These are phyloP conservation scores for Globicephala melas DNA, from an alignment of 2,113 vertebrate species.

Conservation along the genomic window DNA sequence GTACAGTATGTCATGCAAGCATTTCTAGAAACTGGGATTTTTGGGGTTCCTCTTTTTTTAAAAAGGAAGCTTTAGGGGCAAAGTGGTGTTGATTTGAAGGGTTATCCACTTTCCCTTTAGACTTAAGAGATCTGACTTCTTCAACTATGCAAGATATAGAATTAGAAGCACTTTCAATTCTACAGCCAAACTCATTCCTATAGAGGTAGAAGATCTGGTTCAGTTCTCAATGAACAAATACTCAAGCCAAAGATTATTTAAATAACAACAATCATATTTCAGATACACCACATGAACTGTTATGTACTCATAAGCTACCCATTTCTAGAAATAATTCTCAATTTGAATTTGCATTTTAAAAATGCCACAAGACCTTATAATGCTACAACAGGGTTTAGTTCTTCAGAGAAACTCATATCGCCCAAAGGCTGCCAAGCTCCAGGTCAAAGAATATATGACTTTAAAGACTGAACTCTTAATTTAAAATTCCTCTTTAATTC, in stretches of 20 bases:
- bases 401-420: background rate
- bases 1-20: background rate
- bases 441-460: slow-evolving; percentile 42
- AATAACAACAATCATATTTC: background rate
- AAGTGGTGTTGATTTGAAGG: background rate
- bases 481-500: slow-evolving; percentile 53
- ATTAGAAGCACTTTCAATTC: background rate
- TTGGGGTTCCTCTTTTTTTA: background rate
- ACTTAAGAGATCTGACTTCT: background rate
- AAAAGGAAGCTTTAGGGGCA: background rate
- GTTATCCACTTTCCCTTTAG: background rate
- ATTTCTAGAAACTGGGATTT: background rate
- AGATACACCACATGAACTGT: background rate
- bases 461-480: slow-evolving; percentile 51
- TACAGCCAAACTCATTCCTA: background rate
- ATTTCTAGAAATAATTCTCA: slow-evolving; percentile 48
- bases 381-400: background rate
- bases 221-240: background rate
- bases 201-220: background rate
- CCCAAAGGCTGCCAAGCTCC: background rate
- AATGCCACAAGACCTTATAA: slow-evolving; percentile 21
- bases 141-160: background rate
- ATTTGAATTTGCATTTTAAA: slow-evolving; percentile 26
- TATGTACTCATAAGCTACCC: background rate
- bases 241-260: background rate